Conservation (phyloP, 2,888 invertebrate genomes). For the Tubulanus polymorphus region DNA sequence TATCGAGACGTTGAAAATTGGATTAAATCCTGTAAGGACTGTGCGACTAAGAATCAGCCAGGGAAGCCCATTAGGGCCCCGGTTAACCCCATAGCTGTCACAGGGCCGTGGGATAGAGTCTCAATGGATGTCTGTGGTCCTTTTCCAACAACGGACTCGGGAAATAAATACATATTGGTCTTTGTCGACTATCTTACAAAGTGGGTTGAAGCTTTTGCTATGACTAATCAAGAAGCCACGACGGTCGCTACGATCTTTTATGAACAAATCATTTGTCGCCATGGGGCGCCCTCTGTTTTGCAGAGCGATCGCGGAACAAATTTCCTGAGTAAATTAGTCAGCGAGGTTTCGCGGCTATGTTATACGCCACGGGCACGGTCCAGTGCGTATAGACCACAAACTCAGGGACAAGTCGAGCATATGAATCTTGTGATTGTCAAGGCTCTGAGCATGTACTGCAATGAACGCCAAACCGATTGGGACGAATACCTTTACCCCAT, state of each 20-base stretch:
- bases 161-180: slow-evolving; percentile 18
- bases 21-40: neutral
- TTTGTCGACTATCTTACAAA: slow-evolving; percentile 18
- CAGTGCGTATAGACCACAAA: neutral
- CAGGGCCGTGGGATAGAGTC: neutral
- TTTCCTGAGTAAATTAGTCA: neutral
- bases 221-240: slow-evolving; percentile 20
- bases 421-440: neutral
- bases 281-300: neutral
- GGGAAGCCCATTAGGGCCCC: neutral
- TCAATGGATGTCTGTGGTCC: neutral
- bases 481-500: neutral
- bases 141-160: neutral
- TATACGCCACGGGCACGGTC: neutral
- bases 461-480: neutral
- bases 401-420: neutral
- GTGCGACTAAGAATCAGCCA: neutral
- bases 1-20: neutral
- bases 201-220: slow-evolving; percentile 25
- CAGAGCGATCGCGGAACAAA: neutral
- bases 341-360: neutral
- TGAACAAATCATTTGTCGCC: neutral
- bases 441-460: neutral
- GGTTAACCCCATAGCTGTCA: neutral
- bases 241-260: slow-evolving; percentile 6